Conservation (phyloP, 2,113 vertebrate genomes). For the Sinocyclocheilus grahami region DNA sequence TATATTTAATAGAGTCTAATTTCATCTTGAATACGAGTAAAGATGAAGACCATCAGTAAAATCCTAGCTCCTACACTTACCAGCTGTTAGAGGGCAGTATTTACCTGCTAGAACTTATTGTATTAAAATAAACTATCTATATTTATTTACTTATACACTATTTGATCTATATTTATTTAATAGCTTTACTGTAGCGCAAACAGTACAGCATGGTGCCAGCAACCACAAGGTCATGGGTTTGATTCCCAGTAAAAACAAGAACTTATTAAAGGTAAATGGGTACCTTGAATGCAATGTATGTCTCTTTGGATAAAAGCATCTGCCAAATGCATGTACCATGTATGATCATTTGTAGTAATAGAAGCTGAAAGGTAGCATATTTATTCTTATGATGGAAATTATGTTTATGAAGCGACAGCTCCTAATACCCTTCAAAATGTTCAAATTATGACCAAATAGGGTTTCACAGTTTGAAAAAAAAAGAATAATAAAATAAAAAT, state of each 20-base stretch:
- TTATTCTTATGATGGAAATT: background rate
- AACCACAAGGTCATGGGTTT: background rate
- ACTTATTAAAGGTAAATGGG: background rate
- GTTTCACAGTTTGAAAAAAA: no score
- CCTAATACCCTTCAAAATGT: no score
- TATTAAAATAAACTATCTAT: background rate
- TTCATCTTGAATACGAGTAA: background rate
- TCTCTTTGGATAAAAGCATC: background rate
- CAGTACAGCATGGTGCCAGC: background rate
- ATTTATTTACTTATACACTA: no score
- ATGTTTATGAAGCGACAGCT: background rate
- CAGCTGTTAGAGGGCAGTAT: slow-evolving; percentile 55
- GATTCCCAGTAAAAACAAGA: background rate
- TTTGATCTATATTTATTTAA: background rate
- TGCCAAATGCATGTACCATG: background rate
- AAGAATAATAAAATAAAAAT: no score
- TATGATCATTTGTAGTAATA: background rate
- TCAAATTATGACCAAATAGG: no score
- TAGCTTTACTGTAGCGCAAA: background rate
- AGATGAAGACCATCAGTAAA: background rate
- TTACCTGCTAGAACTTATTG: slow-evolving; percentile 5
- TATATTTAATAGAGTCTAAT: background rate
- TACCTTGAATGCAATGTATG: background rate
- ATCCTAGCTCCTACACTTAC: background rate
- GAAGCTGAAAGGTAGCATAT: background rate